Conservation (phyloP, 2,113 vertebrate species). For the Gymnocephalus cernua region DNA sequence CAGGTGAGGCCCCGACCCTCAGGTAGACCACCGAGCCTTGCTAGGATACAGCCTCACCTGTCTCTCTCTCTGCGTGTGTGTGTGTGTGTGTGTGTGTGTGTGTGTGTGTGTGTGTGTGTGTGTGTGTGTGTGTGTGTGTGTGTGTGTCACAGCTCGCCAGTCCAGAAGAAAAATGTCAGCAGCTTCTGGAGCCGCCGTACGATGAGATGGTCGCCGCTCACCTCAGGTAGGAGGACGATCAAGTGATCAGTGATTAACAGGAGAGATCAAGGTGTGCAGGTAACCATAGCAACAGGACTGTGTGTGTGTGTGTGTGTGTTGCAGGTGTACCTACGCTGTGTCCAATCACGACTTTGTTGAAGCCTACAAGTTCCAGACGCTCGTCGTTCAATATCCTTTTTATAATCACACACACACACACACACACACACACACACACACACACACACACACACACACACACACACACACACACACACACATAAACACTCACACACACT, state of each 20-base stretch:
- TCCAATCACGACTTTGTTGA: slow-evolving; percentile 97
- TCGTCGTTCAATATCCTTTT: slow-evolving; percentile 97
- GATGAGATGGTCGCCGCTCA: slow-evolving; percentile 99
- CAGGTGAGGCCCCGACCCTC: slow-evolving; percentile 84
- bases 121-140: slow-evolving; percentile 29
- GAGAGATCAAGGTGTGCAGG: neutral
- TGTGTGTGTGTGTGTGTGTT: slow-evolving; percentile 45
- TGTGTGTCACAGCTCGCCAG: slow-evolving; percentile 86
- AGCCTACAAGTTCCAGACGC: slow-evolving; percentile 96
- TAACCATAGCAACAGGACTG: neutral
- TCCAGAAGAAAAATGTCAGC: slow-evolving; percentile 98
- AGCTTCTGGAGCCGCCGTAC: slow-evolving; percentile 94
- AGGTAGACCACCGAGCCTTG: neutral
- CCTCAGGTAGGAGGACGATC: slow-evolving; percentile 87
- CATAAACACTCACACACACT: too few relatives aligned
- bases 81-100: slow-evolving; percentile 38
- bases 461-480: neutral
- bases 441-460: neutral
- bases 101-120: slow-evolving; percentile 27
- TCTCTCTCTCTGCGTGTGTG: slow-evolving; percentile 16
- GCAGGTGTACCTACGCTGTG: slow-evolving; percentile 93
- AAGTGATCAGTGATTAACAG: too few relatives aligned
- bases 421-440: neutral
- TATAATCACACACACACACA: neutral
- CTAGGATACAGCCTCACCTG: slow-evolving; percentile 15